phyloP scores from a whole-genome alignment of 1,140 invertebrate genomes.

The Charaxes varanes region DNA sequence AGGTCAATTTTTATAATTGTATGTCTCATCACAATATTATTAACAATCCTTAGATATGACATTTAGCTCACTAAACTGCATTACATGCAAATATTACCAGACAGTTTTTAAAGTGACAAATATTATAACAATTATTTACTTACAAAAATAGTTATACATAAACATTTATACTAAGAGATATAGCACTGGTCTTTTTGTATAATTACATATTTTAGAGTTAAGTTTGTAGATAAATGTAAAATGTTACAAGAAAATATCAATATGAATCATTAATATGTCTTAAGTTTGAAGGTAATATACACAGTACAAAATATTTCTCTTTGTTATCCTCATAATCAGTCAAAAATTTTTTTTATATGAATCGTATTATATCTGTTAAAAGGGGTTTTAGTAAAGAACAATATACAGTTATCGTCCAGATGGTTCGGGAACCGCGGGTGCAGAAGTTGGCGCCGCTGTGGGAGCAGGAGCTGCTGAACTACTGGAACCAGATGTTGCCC shows the following conservation, averaged over 20 bases:
- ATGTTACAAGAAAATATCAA: conserved; percentile 9
- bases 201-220: neutral
- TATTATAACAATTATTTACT: too few relatives aligned
- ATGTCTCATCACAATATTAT: too few relatives aligned
- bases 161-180: conserved; percentile 8
- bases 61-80: too few relatives aligned
- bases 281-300: conserved; percentile 6
- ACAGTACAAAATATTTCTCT: conserved; percentile 15
- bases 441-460: conserved; percentile 12
- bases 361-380: conserved; percentile 13
- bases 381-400: conserved; percentile 3
- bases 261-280: conserved; percentile 4
- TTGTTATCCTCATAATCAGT: conserved; percentile 18
- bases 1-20: too few relatives aligned
- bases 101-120: too few relatives aligned
- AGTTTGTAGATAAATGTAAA: conserved; percentile 4
- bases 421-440: conserved; percentile 81
- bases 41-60: too few relatives aligned
- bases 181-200: conserved; percentile 9
- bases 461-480: conserved; percentile 8
- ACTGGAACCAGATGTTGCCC: conserved; percentile 39
- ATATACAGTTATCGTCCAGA: conserved; percentile 47
- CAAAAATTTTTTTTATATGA: conserved; percentile 17
- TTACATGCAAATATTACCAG: too few relatives aligned
- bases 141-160: conserved; percentile 11